Percentiles rank a stretch among this genome's conserved stretches.
phyloP scores from a whole-genome alignment of 2,888 invertebrate species.

The Xanthia togata region DNA sequence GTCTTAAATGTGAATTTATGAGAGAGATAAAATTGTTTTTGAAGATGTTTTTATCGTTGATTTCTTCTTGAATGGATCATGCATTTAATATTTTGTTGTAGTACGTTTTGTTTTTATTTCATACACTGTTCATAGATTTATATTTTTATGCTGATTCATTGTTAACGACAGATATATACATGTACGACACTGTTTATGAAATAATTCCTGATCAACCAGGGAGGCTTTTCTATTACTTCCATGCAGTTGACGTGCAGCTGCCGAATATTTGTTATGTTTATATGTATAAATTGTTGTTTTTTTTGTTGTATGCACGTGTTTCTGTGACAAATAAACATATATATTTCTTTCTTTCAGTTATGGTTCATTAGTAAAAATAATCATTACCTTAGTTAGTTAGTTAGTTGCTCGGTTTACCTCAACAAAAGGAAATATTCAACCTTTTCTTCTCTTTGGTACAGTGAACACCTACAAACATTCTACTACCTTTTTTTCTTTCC shows the following conservation, averaged over 20 bases:
- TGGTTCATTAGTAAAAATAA: not conserved
- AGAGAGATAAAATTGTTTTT: conserved; percentile 55
- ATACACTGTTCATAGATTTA: not conserved
- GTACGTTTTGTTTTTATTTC: conserved; percentile 10
- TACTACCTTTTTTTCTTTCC: not conserved
- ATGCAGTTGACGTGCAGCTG: too few species aligned
- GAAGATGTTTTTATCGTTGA: conserved; percentile 56
- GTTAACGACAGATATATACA: not conserved
- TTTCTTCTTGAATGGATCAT: conserved; percentile 17
- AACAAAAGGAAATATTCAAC: not conserved
- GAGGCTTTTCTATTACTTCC: not conserved
- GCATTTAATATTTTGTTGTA: conserved; percentile 13
- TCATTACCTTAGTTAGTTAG: not conserved
- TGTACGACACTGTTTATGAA: too few species aligned
- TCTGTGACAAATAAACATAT: too few species aligned
- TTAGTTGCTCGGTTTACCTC: not conserved
- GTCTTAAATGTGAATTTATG: conserved; percentile 64
- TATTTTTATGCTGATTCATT: not conserved
- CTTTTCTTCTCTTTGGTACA: not conserved
- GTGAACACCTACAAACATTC: not conserved
- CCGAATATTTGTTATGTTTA: too few species aligned
- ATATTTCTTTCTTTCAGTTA: too few species aligned
- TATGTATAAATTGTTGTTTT: too few species aligned
- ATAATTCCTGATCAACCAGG: too few species aligned
- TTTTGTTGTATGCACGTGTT: too few species aligned